Conservation (phyloP, 2,797 vertebrate genomes). For the Sebastes kiyomatsui region DNA sequence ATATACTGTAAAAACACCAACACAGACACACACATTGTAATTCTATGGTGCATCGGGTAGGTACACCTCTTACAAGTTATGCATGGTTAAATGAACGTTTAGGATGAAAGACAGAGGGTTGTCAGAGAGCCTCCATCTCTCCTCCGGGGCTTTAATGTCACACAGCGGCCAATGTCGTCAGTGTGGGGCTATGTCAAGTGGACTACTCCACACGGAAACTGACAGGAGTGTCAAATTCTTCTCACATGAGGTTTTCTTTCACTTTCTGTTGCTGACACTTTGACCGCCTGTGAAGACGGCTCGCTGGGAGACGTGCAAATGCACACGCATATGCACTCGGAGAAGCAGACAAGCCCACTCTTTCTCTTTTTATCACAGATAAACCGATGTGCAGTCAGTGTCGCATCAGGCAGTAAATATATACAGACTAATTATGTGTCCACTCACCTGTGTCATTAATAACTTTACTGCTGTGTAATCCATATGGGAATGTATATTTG, state of each 20-base stretch:
- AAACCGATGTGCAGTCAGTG: slow-evolving; percentile 14
- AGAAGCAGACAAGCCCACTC: neutral
- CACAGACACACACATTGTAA: neutral
- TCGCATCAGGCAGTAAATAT: slow-evolving; percentile 50
- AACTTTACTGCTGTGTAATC: slow-evolving; percentile 66
- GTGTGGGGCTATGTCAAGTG: slow-evolving; percentile 55
- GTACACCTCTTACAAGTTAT: slow-evolving; percentile 27
- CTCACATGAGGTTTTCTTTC: slow-evolving; percentile 50
- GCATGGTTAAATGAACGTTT: neutral
- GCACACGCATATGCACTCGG: neutral
- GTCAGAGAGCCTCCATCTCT: slow-evolving; percentile 14
- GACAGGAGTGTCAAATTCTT: slow-evolving; percentile 55
- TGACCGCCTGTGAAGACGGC: slow-evolving; percentile 25
- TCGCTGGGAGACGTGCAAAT: slow-evolving; percentile 31
- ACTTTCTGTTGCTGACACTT: slow-evolving; percentile 45
- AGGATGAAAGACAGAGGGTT: slow-evolving; percentile 2
- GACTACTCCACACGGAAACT: slow-evolving; percentile 39
- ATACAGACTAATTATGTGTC: slow-evolving; percentile 45
- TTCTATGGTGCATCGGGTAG: slow-evolving; percentile 4
- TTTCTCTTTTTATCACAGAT: slow-evolving; percentile 24
- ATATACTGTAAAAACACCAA: neutral
- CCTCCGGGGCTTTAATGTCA: slow-evolving; percentile 46
- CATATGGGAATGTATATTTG: slow-evolving; percentile 72
- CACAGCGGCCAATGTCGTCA: slow-evolving; percentile 35
- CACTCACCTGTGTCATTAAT: slow-evolving; percentile 71